Evolutionary conservation across 2,797 vertebrate genomes (phyloP).

Genomic region (Coluber constrictor): DNA sequence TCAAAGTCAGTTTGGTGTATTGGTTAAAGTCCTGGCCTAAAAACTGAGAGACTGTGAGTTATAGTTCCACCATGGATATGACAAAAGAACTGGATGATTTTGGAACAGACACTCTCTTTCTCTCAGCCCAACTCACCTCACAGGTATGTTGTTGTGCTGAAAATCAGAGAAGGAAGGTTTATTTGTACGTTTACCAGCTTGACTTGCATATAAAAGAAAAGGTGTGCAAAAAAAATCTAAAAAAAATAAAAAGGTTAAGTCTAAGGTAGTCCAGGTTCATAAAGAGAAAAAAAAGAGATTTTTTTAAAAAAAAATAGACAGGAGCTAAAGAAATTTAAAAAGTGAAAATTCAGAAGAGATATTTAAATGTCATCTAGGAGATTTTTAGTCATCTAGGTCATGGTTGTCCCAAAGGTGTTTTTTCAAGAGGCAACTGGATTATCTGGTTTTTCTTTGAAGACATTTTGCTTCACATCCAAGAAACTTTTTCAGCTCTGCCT

Average conservation of each 20-base stretch:
- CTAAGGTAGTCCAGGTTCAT: background rate
- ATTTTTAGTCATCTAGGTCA: no score
- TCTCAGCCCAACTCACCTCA: background rate
- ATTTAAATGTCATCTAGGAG: no score
- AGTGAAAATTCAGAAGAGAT: background rate
- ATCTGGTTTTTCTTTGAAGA: no score
- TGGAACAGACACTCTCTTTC: background rate
- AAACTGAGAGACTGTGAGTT: background rate
- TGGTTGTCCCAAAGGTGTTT: no score
- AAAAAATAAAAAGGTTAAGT: background rate
- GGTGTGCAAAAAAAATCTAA: accelerated
- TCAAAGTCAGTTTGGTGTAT: background rate
- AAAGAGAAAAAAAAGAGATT: background rate
- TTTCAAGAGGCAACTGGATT: no score
- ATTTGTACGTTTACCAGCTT: background rate
- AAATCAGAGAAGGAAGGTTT: background rate
- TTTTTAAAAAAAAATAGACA: background rate
- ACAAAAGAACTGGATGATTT: background rate
- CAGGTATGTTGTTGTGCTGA: background rate
- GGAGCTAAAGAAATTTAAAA: background rate
- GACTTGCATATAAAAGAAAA: background rate
- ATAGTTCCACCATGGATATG: background rate
- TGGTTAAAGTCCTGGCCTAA: background rate
- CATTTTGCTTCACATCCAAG: no score
- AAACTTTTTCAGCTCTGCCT: no score